Base-by-base conservation (phyloP, 1,140 invertebrate species). In the Gryon sp. region DNA sequence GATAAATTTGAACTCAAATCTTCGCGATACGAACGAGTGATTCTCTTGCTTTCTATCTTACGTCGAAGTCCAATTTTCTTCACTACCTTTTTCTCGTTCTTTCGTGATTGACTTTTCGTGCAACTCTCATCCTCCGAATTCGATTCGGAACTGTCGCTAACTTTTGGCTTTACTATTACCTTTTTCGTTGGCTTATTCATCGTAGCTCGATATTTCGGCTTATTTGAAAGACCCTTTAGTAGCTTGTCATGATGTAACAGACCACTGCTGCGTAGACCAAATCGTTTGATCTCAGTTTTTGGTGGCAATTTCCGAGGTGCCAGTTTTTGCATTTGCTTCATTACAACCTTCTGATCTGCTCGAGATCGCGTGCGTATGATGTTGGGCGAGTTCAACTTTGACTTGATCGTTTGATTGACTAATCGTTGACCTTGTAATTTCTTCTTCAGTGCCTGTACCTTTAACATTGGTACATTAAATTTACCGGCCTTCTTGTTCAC, bases 401-500 rank as follows among this genome's bases (percentile, higher is more conserved):
- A 84, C 40, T 85, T 86, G 0, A 87, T 83, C 69, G 84, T 83
- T 40, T 87, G 87, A 46, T 92, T 92, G 0, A 91, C 91, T 24
- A 93, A 84, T 63, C 91, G 87, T 74, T 93, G 92, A 53, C 92
- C 91, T 75, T 92, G 92, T 76, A 93, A 92, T 79, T 93, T 93
- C 50, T 91, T 90, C 69, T 92, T 90, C 2, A 93, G 79, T 3
- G 92, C 91, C 78, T 92, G 90, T 12, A 92, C 87, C 1, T 91
- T 90, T 2, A 89, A 85, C 24, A 88, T 83, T 76, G 85, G 75
- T 2, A 83, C 76, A 12, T 88, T 87, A 8, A 82, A 84, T 72
- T 87, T 88, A n/a, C n/a, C n/a, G 12, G 53, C 60, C 8, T 66
- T 79, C 19, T 80, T 86, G 3, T 74, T 74, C n/a, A 84, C 72